Percentiles rank a stretch among this genome's conserved stretches.
phyloP scores from a whole-genome alignment of 2,113 vertebrate species.

The Paramormyrops kingsleyae region DNA sequence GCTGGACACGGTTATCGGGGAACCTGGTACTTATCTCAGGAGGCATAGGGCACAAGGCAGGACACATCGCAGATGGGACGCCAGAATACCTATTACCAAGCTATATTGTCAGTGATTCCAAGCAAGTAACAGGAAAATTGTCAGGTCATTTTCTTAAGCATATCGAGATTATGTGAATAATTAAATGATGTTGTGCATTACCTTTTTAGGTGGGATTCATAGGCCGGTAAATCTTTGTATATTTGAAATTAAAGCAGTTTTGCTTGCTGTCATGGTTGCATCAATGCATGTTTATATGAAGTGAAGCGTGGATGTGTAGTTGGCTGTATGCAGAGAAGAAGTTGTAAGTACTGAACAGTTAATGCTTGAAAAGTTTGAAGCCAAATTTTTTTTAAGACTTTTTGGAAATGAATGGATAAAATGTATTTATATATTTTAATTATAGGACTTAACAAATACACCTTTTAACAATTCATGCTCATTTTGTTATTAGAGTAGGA shows the following conservation, averaged over 20 bases:
- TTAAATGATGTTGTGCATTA: background rate
- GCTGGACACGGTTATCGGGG: background rate
- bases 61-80: background rate
- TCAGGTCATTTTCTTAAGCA: background rate
- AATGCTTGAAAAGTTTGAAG: background rate
- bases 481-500: background rate
- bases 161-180: background rate
- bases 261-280: background rate
- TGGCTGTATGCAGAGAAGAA: background rate
- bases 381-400: background rate
- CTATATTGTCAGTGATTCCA: background rate
- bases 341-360: background rate
- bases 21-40: background rate
- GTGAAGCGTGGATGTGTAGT: background rate
- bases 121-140: background rate
- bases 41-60: background rate
- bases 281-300: background rate
- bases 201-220: background rate
- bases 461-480: background rate
- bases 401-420: background rate
- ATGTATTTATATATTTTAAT: background rate
- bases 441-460: background rate
- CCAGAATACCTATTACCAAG: background rate
- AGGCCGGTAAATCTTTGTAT: background rate
- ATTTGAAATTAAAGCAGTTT: background rate